Evolutionary conservation across 2,888 invertebrate genomes (phyloP).

Genomic region (Lithophane leautieri): DNA sequence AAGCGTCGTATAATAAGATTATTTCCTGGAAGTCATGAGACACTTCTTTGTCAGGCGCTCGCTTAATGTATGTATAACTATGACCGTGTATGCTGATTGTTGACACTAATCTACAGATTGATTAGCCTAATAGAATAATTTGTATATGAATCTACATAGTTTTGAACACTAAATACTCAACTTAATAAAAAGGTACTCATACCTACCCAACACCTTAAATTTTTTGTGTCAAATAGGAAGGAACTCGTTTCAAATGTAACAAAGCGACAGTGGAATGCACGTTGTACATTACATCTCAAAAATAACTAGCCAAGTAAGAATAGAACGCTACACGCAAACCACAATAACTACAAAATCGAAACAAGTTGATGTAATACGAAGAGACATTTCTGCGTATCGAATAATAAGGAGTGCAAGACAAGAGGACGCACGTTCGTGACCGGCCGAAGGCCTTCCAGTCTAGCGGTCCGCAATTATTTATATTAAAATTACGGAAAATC

Average conservation of each 20-base stretch:
- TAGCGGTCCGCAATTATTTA: constrained; percentile 81
- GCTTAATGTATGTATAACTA: constrained; percentile 54
- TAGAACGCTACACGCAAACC: constrained; percentile 28
- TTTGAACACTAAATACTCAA: background rate
- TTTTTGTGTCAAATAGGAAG: constrained; percentile 8
- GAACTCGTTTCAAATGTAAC: constrained; percentile 19
- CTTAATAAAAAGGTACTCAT: constrained; percentile 28
- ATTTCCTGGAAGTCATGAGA: constrained; percentile 88
- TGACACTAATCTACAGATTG: constrained; percentile 51
- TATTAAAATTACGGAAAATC: constrained; percentile 84
- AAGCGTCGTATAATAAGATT: constrained; percentile 85
- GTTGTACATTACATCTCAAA: background rate
- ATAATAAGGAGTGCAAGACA: constrained; percentile 71
- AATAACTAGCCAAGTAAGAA: background rate
- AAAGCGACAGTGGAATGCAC: constrained; percentile 6
- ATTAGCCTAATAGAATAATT: constrained; percentile 44
- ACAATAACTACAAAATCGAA: constrained; percentile 52
- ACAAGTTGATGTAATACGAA: constrained; percentile 62
- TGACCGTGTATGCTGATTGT: constrained; percentile 40
- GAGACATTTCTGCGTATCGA: constrained; percentile 70
- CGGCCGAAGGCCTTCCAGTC: constrained; percentile 79
- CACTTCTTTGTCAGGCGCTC: constrained; percentile 78
- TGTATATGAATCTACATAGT: constrained; percentile 1
- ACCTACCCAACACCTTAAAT: background rate
- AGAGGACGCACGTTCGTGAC: constrained; percentile 81